These are phyloP conservation scores for Bradypodion ventrale DNA, from an alignment of 2,797 vertebrate species.

Conservation along the genomic window DNA sequence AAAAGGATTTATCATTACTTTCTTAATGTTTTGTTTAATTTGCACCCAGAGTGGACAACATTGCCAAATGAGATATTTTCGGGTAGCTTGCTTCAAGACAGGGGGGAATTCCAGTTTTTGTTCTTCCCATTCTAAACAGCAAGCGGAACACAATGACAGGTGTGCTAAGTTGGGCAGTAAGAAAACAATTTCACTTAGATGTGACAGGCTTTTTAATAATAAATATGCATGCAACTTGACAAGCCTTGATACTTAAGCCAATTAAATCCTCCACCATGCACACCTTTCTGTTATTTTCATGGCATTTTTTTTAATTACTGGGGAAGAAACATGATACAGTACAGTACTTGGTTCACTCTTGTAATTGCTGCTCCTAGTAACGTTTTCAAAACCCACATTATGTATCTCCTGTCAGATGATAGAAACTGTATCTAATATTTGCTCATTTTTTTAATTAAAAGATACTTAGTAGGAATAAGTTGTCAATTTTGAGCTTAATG, in stretches of 20 bases:
- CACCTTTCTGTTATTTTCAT: slow-evolving; percentile 4
- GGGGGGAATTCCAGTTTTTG: slow-evolving; percentile 82
- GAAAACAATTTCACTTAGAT: background rate
- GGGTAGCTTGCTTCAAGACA: slow-evolving; percentile 79
- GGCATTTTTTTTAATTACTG: background rate
- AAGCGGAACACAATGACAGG: slow-evolving; percentile 6
- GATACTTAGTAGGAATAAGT: background rate
- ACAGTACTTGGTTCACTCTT: background rate
- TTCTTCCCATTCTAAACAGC: slow-evolving; percentile 83
- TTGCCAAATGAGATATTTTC: slow-evolving; percentile 87
- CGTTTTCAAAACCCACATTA: background rate
- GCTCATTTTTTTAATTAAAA: background rate
- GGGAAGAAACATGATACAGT: background rate
- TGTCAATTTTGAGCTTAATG: background rate
- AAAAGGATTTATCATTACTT: slow-evolving; percentile 87
- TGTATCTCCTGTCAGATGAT: background rate
- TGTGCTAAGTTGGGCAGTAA: background rate
- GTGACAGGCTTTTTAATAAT: background rate
- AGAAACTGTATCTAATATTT: background rate
- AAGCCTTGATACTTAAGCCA: accelerated
- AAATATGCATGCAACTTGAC: background rate
- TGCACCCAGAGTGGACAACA: slow-evolving; percentile 82
- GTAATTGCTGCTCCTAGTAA: background rate
- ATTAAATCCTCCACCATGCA: background rate
- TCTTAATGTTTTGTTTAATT: slow-evolving; percentile 81